Percentiles rank a stretch among this genome's conserved stretches.
These are phyloP conservation scores for Ataeniobius toweri DNA, from an alignment of 2,797 vertebrate species.

Conservation along the genomic window DNA sequence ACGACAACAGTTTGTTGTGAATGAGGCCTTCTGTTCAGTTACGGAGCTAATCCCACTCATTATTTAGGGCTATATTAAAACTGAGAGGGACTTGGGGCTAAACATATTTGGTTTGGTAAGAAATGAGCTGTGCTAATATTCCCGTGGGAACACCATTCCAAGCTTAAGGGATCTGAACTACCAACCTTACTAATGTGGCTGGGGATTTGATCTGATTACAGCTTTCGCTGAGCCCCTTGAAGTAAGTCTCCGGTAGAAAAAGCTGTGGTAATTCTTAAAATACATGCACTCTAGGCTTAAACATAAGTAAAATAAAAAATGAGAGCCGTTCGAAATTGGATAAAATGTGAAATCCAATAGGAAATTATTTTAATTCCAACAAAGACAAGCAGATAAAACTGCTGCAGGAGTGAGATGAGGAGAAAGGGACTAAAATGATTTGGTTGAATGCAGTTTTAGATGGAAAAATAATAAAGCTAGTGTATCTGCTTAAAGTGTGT, in stretches of 20 bases:
- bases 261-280: conserved; percentile 17
- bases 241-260: conserved; percentile 37
- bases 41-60: conserved; percentile 65
- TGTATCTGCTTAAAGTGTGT: background rate
- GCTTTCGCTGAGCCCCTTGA: conserved; percentile 43
- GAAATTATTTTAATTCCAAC: background rate
- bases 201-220: conserved; percentile 71
- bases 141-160: conserved; percentile 68
- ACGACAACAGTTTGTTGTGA: conserved; percentile 45
- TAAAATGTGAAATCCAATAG: background rate
- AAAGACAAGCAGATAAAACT: conserved; percentile 7
- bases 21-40: conserved; percentile 63
- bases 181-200: conserved; percentile 50
- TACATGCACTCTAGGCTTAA: background rate
- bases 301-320: background rate
- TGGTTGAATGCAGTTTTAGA: background rate
- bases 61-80: conserved; percentile 58
- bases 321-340: background rate
- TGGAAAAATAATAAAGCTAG: background rate
- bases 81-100: conserved; percentile 53
- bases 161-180: conserved; percentile 69
- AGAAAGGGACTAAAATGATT: background rate
- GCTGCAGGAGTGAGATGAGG: background rate
- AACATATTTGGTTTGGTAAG: conserved; percentile 70
- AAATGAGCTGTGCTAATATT: conserved; percentile 60